phyloP scores from a whole-genome alignment of 2,113 vertebrate genomes.

The Pheucticus melanocephalus region DNA sequence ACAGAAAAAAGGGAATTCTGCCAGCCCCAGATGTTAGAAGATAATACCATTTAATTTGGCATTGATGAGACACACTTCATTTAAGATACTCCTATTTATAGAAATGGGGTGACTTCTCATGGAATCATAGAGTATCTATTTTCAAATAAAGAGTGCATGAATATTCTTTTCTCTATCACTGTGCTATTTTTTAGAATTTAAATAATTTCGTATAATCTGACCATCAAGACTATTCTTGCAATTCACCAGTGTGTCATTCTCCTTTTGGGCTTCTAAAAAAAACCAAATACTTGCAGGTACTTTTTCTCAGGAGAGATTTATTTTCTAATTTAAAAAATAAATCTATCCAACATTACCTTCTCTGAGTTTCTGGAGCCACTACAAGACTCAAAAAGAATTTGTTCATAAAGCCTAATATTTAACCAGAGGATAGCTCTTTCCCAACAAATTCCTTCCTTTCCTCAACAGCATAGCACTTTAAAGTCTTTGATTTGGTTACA shows the following conservation, averaged over 20 bases:
- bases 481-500: not conserved
- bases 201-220: not conserved
- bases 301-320: not conserved
- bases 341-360: not conserved
- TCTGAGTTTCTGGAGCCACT: not conserved
- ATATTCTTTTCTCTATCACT: not conserved
- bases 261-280: not conserved
- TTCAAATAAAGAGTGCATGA: not conserved
- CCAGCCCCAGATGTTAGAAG: not conserved
- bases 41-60: not conserved
- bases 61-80: not conserved
- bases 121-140: not conserved
- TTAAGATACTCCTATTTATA: not conserved
- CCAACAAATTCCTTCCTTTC: not conserved
- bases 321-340: not conserved
- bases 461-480: not conserved
- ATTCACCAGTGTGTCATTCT: not conserved
- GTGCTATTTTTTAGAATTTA: not conserved
- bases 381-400: not conserved
- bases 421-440: not conserved
- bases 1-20: not conserved
- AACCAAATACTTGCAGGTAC: not conserved
- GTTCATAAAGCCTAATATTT: not conserved
- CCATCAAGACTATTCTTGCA: not conserved
- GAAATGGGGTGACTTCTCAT: not conserved